phyloP scores from a whole-genome alignment of 2,113 vertebrate genomes.

The Labeo catla region DNA sequence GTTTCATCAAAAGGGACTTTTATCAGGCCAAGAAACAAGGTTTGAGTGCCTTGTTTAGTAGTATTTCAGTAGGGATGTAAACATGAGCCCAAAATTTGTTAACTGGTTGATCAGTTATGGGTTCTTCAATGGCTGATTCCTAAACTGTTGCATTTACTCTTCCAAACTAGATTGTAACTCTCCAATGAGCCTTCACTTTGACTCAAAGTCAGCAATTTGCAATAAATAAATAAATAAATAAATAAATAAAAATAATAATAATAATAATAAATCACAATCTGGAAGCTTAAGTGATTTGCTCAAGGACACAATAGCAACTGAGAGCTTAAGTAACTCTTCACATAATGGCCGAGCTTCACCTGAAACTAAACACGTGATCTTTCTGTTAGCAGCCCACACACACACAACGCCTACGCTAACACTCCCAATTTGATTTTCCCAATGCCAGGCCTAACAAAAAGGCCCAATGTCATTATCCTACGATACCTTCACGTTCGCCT shows the following conservation, averaged over 20 bases:
- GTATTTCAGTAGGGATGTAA: not conserved
- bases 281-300: not conserved
- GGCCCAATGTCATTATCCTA: not conserved
- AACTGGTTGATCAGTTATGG: not conserved
- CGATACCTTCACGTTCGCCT: not conserved
- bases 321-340: not conserved
- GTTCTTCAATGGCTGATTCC: not conserved
- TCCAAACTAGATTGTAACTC: not conserved
- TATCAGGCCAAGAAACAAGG: not conserved
- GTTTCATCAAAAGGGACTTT: not conserved
- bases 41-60: not conserved
- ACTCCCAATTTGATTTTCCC: not conserved
- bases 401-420: not conserved
- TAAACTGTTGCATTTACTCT: not conserved
- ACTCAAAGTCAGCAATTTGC: not conserved
- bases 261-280: not conserved
- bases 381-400: not conserved
- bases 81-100: no score
- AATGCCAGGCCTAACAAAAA: not conserved
- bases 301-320: not conserved
- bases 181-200: not conserved
- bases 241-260: no score
- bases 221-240: no score
- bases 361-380: constrained; percentile 8
- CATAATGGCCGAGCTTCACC: not conserved